phyloP scores from a whole-genome alignment of 2,888 invertebrate species.

The Eumacrocentrus americanus region DNA sequence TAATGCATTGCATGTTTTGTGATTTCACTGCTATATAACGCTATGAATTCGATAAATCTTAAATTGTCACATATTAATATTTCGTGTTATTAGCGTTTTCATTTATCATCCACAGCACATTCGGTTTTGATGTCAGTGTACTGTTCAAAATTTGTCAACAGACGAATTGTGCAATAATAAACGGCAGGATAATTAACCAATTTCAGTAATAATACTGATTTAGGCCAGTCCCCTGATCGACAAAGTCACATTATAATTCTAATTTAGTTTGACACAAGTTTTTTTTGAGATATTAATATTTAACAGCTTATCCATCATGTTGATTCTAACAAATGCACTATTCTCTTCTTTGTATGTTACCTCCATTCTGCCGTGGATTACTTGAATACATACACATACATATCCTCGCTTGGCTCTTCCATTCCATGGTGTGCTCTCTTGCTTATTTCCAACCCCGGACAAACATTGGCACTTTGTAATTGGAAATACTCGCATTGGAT shows the following conservation, averaged over 20 bases:
- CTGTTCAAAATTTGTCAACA: conserved; percentile 30
- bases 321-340: conserved; percentile 54
- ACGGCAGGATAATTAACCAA: conserved; percentile 46
- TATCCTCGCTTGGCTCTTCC: conserved; percentile 56
- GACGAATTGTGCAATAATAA: conserved; percentile 39
- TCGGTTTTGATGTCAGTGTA: conserved; percentile 34
- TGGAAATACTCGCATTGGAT: conserved; percentile 18
- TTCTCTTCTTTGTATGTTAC: conserved; percentile 57
- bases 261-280: too few species aligned
- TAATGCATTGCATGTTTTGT: not conserved
- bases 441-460: conserved; percentile 49
- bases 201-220: conserved; percentile 37
- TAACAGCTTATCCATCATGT: conserved; percentile 35
- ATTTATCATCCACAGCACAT: conserved; percentile 31
- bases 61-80: not conserved
- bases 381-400: conserved; percentile 50
- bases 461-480: conserved; percentile 41
- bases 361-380: conserved; percentile 54
- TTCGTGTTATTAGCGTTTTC: not conserved
- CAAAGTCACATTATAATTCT: too few species aligned
- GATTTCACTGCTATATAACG: not conserved
- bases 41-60: not conserved
- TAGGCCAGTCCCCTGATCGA: conserved; percentile 45
- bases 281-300: too few species aligned
- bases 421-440: conserved; percentile 47